These are phyloP conservation scores for Clarias pachynema DNA, from an alignment of 2,797 vertebrate species.

Conservation along the genomic window DNA sequence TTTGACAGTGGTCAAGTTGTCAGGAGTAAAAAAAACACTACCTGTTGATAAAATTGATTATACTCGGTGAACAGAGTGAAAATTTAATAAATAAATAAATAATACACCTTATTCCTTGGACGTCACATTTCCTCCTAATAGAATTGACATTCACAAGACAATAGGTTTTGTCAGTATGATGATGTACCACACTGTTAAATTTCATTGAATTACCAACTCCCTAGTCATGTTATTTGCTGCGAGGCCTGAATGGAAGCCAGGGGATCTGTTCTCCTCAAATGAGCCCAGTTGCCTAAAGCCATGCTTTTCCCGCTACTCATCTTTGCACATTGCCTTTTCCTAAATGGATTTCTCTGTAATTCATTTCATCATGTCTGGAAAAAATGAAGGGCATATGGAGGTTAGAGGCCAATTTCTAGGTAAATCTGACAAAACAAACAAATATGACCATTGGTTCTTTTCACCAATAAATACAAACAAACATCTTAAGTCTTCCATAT, in stretches of 20 bases:
- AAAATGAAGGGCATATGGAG: conserved; percentile 53
- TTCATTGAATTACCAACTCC: conserved; percentile 43
- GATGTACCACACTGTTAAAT: conserved; percentile 35
- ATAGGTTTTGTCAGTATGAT: conserved; percentile 11
- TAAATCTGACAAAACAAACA: conserved; percentile 44
- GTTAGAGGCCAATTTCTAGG: conserved; percentile 46
- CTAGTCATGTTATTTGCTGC: conserved; percentile 43
- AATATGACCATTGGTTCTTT: conserved; percentile 14
- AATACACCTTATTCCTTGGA: background rate
- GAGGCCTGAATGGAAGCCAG: conserved; percentile 33
- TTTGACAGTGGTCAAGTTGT: background rate
- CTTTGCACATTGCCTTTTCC: conserved; percentile 54
- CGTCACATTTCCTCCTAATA: background rate
- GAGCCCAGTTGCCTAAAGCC: conserved; percentile 49
- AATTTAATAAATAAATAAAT: background rate
- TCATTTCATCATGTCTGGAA: conserved; percentile 51
- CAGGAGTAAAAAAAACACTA: background rate
- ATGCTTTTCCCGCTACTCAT: conserved; percentile 51
- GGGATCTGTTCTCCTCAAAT: conserved; percentile 41
- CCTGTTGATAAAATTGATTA: background rate
- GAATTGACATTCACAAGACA: conserved; percentile 2
- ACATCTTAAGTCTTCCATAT: background rate
- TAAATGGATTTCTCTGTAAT: conserved; percentile 54
- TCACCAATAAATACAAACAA: conserved; percentile 4
- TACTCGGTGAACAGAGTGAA: background rate